phyloP scores from a whole-genome alignment of 2,888 invertebrate species.

The Apeira syringaria region DNA sequence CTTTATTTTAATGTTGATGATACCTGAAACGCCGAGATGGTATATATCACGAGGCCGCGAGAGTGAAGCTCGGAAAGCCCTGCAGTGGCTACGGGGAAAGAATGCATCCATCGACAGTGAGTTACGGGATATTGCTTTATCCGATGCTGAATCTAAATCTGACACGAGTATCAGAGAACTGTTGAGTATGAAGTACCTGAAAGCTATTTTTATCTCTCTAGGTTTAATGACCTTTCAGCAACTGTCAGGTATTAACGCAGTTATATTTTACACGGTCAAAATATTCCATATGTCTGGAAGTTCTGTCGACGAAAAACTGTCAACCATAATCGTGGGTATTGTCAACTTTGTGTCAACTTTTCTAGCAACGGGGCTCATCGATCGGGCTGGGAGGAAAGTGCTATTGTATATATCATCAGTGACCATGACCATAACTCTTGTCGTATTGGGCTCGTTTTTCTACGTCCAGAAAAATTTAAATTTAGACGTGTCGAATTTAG shows the following conservation, averaged over 20 bases:
- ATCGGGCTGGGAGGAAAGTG: constrained; percentile 94
- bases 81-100: constrained; percentile 93
- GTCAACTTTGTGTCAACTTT: constrained; percentile 96
- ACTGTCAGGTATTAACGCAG: constrained; percentile 96
- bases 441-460: constrained; percentile 90
- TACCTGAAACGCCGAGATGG: constrained; percentile 98
- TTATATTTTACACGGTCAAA: constrained; percentile 96
- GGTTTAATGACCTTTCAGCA: constrained; percentile 98
- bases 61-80: constrained; percentile 89
- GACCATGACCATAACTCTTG: constrained; percentile 90
- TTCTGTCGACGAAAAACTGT: constrained; percentile 88
- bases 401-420: constrained; percentile 92
- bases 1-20: constrained; percentile 90
- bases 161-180: constrained; percentile 86
- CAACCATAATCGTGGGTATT: constrained; percentile 93
- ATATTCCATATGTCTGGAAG: constrained; percentile 95
- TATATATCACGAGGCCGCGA: constrained; percentile 90
- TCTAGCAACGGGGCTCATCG: constrained; percentile 93
- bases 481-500: constrained; percentile 82
- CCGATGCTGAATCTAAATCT: constrained; percentile 87
- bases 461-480: constrained; percentile 79
- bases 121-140: constrained; percentile 88
- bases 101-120: constrained; percentile 91
- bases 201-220: constrained; percentile 91
- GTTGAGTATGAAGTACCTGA: constrained; percentile 87